phyloP scores from a whole-genome alignment of 2,797 vertebrate genomes.

The Dipus sagitta region DNA sequence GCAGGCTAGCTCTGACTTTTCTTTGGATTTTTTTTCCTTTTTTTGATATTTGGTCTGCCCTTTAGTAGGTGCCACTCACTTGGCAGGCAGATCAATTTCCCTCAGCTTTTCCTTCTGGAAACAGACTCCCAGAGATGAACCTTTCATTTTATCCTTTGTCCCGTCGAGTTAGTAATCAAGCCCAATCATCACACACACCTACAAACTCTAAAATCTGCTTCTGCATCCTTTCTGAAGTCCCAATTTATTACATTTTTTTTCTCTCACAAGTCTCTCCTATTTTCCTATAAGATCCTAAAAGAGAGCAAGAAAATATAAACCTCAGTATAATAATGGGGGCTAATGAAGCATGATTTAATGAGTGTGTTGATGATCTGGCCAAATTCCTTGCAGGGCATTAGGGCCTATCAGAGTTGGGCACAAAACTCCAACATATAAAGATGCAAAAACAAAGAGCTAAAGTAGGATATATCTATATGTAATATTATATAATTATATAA shows the following conservation, averaged over 20 bases:
- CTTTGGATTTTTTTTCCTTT: background rate
- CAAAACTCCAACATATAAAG: background rate
- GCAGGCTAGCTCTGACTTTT: too few relatives aligned
- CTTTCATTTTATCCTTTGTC: background rate
- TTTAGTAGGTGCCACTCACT: background rate
- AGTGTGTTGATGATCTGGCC: background rate
- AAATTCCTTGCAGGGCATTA: background rate
- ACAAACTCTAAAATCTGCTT: background rate
- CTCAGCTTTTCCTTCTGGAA: background rate
- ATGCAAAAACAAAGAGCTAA: conserved; percentile 13
- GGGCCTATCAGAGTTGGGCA: background rate
- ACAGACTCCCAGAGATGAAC: background rate
- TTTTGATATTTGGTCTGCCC: background rate
- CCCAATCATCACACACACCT: background rate
- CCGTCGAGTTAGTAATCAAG: background rate
- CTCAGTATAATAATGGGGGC: background rate
- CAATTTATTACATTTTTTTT: background rate
- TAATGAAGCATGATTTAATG: background rate
- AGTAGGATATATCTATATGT: background rate
- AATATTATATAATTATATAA: too few relatives aligned
- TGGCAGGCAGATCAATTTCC: too few relatives aligned
- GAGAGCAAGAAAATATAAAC: background rate
- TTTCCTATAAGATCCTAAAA: background rate
- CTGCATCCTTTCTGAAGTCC: conserved; percentile 13
- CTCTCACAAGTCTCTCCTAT: background rate